These are phyloP conservation scores for Dromococcyx pavoninus DNA, from an alignment of 2,797 vertebrate genomes.

Conservation along the genomic window DNA sequence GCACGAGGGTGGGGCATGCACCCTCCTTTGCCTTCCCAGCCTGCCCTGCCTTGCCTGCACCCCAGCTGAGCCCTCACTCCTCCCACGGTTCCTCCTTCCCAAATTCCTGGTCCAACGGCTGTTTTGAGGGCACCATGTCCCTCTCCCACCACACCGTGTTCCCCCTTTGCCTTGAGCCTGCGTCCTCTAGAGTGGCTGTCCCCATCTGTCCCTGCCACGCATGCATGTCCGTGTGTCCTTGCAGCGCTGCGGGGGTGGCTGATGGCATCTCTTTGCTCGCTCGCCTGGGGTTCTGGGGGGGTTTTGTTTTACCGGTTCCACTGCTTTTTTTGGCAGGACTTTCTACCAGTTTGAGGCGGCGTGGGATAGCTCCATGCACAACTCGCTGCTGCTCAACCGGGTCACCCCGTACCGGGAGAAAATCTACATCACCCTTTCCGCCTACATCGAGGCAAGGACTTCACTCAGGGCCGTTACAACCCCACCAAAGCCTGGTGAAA, in stretches of 20 bases:
- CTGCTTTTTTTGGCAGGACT: constrained; percentile 78
- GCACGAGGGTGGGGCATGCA: neutral
- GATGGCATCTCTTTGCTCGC: neutral
- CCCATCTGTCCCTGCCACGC: constrained; percentile 10
- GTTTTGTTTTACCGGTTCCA: neutral
- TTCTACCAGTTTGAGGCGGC: constrained; percentile 95
- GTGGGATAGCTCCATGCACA: constrained; percentile 99
- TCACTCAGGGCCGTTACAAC: neutral
- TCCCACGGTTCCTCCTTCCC: neutral
- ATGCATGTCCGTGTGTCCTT: constrained; percentile 41
- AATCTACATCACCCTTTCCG: constrained; percentile 97
- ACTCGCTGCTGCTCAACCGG: constrained; percentile 92
- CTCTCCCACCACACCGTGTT: neutral
- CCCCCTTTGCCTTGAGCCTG: constrained; percentile 38
- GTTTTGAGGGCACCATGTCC: neutral
- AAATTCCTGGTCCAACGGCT: neutral
- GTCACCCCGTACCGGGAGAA: constrained; percentile 96
- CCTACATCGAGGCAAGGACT: constrained; percentile 90
- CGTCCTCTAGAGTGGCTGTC: constrained; percentile 46
- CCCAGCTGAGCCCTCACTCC: constrained; percentile 36
- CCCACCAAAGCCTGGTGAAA: neutral
- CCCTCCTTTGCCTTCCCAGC: neutral
- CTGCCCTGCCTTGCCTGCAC: constrained; percentile 21
- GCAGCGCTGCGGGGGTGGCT: neutral
- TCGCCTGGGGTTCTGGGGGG: neutral